phyloP scores from a whole-genome alignment of 2,797 vertebrate species.

The Melanotaenia trifasciata region DNA sequence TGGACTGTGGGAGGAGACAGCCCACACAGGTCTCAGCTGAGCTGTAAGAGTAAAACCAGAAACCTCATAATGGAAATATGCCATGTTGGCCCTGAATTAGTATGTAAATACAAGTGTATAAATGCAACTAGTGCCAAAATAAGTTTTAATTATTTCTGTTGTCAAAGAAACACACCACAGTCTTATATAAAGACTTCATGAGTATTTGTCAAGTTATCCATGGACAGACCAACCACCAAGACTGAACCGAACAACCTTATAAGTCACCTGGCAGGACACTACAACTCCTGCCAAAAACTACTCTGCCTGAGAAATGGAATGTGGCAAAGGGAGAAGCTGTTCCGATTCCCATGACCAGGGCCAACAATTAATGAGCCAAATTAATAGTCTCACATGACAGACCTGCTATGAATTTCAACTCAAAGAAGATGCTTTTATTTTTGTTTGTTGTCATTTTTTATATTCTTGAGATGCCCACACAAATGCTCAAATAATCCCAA shows the following conservation, averaged over 20 bases:
- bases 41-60: background rate
- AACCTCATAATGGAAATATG: background rate
- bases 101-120: background rate
- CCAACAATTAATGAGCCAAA: conserved; percentile 2
- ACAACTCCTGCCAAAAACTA: conserved; percentile 47
- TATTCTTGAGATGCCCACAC: background rate
- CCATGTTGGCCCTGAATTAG: background rate
- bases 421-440: too few species aligned
- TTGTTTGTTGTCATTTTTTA: too few species aligned
- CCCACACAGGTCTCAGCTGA: background rate
- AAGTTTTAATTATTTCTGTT: background rate
- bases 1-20: background rate
- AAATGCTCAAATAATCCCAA: background rate
- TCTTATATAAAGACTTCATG: background rate
- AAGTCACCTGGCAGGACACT: conserved; percentile 51
- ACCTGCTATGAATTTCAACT: background rate
- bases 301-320: conserved; percentile 52
- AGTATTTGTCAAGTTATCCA: conserved; percentile 7
- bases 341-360: conserved; percentile 52
- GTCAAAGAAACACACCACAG: background rate
- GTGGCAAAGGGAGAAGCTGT: conserved; percentile 43
- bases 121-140: background rate
- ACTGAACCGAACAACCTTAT: conserved; percentile 61
- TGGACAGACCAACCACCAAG: conserved; percentile 51
- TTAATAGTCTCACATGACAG: too few species aligned